A percentile compares a stretch with the other conserved stretches of the same genome.
phyloP scores from a whole-genome alignment of 2,113 vertebrate species.

The Triplophysa rosa region DNA sequence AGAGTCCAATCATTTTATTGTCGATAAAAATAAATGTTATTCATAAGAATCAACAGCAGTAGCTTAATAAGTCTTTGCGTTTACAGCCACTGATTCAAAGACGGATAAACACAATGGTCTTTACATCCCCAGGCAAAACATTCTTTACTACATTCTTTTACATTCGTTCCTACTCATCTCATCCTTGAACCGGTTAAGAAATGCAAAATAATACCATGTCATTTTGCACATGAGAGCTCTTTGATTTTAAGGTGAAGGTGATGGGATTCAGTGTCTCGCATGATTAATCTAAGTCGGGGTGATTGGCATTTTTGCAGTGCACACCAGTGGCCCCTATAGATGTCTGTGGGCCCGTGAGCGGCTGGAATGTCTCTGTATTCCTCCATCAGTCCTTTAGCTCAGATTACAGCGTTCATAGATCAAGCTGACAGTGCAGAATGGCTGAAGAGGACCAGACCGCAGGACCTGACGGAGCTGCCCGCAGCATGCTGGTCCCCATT shows the following conservation, averaged over 20 bases:
- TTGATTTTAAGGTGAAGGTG: not conserved
- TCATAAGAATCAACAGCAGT: no score
- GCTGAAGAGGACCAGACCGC: conserved; percentile 58
- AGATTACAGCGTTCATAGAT: conserved; percentile 76
- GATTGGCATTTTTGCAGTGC: conserved; percentile 69
- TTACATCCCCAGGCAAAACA: conserved; percentile 73
- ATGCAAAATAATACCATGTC: not conserved
- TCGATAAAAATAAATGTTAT: no score
- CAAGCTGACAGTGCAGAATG: conserved; percentile 70
- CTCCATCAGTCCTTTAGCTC: conserved; percentile 65
- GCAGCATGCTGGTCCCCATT: not conserved
- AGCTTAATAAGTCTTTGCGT: no score
- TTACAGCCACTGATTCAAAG: conserved; percentile 25
- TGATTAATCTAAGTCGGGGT: conserved; percentile 60
- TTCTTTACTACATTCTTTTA: no score
- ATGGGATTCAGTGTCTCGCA: not conserved
- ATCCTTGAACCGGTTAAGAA: conserved; percentile 66
- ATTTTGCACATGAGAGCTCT: not conserved
- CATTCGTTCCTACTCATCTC: no score
- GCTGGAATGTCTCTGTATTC: conserved; percentile 53
- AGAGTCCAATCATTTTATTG: no score
- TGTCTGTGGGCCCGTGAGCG: conserved; percentile 56
- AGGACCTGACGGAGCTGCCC: not conserved
- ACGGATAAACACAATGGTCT: conserved; percentile 60
- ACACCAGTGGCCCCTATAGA: conserved; percentile 72